Conservation (phyloP, 2,113 vertebrate species). For the Tyto alba region DNA sequence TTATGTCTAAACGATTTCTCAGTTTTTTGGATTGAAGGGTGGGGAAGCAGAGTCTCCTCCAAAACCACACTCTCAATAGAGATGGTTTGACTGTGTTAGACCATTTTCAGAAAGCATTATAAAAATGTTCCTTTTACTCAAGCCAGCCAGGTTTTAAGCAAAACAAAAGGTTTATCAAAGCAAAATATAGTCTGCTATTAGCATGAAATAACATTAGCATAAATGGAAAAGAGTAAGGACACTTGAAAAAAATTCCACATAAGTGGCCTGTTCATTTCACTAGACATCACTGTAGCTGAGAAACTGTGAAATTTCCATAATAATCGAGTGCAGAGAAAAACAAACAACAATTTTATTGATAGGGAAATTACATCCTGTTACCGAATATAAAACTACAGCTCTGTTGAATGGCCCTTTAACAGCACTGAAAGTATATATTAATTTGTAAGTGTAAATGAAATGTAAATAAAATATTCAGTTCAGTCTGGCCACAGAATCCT, state of each 20-base stretch:
- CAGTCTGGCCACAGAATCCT: slow-evolving; percentile 36
- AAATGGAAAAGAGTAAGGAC: slow-evolving; percentile 38
- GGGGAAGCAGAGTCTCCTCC: neutral
- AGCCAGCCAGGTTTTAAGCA: slow-evolving; percentile 16
- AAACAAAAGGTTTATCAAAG: too few relatives aligned
- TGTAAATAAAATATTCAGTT: slow-evolving; percentile 63
- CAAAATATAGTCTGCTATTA: slow-evolving; percentile 48
- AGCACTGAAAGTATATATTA: slow-evolving; percentile 12
- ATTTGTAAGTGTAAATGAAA: slow-evolving; percentile 64
- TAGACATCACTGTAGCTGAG: slow-evolving; percentile 45
- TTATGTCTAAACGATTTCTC: slow-evolving; percentile 46
- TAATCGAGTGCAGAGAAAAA: slow-evolving; percentile 61
- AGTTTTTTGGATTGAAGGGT: slow-evolving; percentile 7
- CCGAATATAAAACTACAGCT: slow-evolving; percentile 57
- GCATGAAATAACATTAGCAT: slow-evolving; percentile 57
- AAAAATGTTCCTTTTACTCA: slow-evolving; percentile 29
- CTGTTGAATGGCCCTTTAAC: slow-evolving; percentile 42
- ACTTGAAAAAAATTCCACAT: slow-evolving; percentile 37
- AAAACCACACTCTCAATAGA: neutral
- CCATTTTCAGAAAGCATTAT: slow-evolving; percentile 28
- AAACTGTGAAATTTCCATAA: slow-evolving; percentile 73
- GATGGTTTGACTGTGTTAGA: neutral
- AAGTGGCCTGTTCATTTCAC: slow-evolving; percentile 60
- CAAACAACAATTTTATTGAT: slow-evolving; percentile 70
- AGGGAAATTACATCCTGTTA: slow-evolving; percentile 69